Evolutionary conservation across 1,140 invertebrate genomes (phyloP).

Genomic region (Tetragonula clypearis): DNA sequence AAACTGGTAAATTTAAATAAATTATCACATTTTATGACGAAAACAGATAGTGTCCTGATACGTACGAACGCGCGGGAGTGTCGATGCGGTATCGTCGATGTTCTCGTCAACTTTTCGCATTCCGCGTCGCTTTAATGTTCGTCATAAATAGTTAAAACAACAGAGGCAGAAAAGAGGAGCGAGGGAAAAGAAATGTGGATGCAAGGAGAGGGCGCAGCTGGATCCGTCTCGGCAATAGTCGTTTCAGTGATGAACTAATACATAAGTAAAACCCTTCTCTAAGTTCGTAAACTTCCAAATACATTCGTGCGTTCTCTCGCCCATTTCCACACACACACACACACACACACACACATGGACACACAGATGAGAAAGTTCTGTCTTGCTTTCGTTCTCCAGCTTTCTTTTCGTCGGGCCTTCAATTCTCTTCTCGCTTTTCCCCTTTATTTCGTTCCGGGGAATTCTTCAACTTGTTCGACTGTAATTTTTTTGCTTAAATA

Average conservation of each 20-base stretch:
- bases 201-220: conserved; percentile 65
- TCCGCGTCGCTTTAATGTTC: conserved; percentile 30
- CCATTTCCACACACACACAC: too few species aligned
- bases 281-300: conserved; percentile 63
- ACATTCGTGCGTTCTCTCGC: conserved; percentile 27
- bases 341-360: background rate
- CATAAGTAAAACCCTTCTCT: conserved; percentile 68
- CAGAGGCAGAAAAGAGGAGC: background rate
- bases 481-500: conserved; percentile 8
- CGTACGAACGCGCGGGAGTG: too few species aligned
- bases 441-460: background rate
- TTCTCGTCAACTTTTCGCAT: background rate
- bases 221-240: conserved; percentile 51
- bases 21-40: too few species aligned
- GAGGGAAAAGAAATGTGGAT: conserved; percentile 1
- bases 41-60: too few species aligned
- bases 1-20: too few species aligned
- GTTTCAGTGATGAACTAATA: conserved; percentile 73
- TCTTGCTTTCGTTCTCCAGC: background rate
- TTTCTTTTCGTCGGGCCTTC: conserved; percentile 19
- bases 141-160: conserved; percentile 69
- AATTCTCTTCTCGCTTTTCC: conserved; percentile 1
- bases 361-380: conserved; percentile 33
- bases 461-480: background rate
- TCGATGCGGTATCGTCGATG: background rate